phyloP scores from a whole-genome alignment of 2,113 vertebrate genomes.

The Ursus arctos region DNA sequence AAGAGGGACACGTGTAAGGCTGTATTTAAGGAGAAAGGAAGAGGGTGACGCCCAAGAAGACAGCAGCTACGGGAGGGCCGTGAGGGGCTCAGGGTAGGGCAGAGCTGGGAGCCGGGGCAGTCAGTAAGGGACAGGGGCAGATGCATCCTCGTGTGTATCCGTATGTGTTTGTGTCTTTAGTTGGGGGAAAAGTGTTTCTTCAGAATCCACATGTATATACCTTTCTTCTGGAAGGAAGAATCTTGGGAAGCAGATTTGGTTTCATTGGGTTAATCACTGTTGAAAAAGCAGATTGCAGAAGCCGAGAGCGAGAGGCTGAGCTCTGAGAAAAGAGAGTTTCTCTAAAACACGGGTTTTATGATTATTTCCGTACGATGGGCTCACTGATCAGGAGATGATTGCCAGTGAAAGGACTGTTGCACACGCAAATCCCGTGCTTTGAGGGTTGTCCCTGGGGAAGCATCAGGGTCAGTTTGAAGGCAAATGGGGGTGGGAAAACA shows the following conservation, averaged over 20 bases:
- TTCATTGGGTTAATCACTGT: not conserved
- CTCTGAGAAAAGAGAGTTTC: not conserved
- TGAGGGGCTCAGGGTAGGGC: not conserved
- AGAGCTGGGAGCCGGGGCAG: not conserved
- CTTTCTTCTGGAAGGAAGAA: not conserved
- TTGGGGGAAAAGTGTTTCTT: not conserved
- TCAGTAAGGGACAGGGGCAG: not conserved
- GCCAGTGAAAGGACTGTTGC: not conserved
- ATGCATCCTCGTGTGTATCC: rapidly evolving
- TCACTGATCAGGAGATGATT: too few species aligned
- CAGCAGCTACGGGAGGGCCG: rapidly evolving
- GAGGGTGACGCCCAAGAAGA: not conserved
- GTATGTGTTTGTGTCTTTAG: not conserved
- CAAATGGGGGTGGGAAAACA: rapidly evolving
- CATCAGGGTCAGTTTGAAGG: rapidly evolving
- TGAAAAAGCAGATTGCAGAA: not conserved
- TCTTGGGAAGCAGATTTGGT: not conserved
- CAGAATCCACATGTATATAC: not conserved
- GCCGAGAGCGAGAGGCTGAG: not conserved
- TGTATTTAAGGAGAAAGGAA: not conserved
- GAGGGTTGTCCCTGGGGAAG: rapidly evolving
- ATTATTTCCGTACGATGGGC: rapidly evolving
- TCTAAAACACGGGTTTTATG: not conserved
- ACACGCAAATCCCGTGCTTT: not conserved
- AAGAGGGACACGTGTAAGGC: not conserved